Percentiles rank a stretch among this genome's conserved stretches.
Evolutionary conservation across 2,113 vertebrate species (phyloP).

Genomic region (Catagonus wagneri): DNA sequence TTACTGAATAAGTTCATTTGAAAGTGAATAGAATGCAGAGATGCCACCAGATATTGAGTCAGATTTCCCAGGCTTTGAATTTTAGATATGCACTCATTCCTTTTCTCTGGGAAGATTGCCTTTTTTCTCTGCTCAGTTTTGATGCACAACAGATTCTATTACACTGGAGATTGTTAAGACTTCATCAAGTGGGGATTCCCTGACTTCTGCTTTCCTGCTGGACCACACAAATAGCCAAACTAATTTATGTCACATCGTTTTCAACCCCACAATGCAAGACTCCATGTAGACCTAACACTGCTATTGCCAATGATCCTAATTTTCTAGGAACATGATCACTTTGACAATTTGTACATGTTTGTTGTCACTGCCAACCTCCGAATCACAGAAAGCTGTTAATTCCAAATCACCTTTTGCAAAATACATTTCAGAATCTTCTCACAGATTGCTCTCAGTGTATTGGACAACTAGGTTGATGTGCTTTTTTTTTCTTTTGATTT

Average conservation of each 20-base stretch:
- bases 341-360: conserved; percentile 14
- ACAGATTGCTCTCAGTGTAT: not conserved
- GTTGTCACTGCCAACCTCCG: conserved; percentile 9
- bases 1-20: not conserved
- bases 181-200: not conserved
- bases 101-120: not conserved
- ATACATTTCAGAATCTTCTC: not conserved
- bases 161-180: not conserved
- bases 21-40: not conserved
- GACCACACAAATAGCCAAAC: not conserved
- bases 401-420: conserved; percentile 60
- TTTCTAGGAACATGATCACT: conserved; percentile 42
- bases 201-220: not conserved
- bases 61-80: not conserved
- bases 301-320: not conserved
- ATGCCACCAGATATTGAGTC: not conserved
- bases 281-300: not conserved
- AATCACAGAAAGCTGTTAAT: conserved; percentile 71
- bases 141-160: not conserved
- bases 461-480: not conserved
- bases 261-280: not conserved
- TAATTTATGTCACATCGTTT: not conserved
- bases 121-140: not conserved
- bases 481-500: not conserved
- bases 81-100: not conserved